Evolutionary conservation across 2,888 invertebrate species (phyloP), one percentile per base, ranked within the genome.

Genomic region (Mesoligia furuncula): DNA sequence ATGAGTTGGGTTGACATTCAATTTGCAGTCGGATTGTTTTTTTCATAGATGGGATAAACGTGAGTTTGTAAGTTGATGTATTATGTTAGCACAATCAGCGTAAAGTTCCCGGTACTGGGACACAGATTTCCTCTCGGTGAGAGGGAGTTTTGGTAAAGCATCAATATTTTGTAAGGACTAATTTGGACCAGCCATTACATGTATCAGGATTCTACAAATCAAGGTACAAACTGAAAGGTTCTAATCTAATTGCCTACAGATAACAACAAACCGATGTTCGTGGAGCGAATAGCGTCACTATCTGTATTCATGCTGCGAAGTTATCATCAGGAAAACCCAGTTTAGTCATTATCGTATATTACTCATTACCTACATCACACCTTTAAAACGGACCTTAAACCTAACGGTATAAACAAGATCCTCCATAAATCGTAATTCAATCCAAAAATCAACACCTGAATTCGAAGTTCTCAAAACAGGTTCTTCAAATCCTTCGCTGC

Each of bases 1-100:
- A 73, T 76, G 84, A 84, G 70, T 54, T 67, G 79, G 74, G 70
- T 71, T 68, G 79, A 68, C 71, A 64, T 82, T 83, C 39, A 81
- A 78, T 83, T 62, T 36, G 42, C n/a, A 17, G 31, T 51, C 24
- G 2, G 66, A 20, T 73, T 15, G 31, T 8, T n/a, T 59, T 24
- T 61, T 54, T 24, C 15, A 31, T 31, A 3, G 17, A 36, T 45
- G 15, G 13, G 4, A 45, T 45, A 45, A 13, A 45, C 45, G 45
- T 45, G 45, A 45, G 13, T 45, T 45, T 45, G 13, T 45, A 45
- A 45, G 13, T 45, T 45, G 45, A 45, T 24, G 2, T 51, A 24
- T 51, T 24, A 24, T 24, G 6, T 57, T 20, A 31, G 51, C 51
- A 51, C 8, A 24, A 24, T 24, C 51, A 8, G 51, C 24, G 2